Conservation (phyloP, 1,140 invertebrate genomes). For the Brachystomella parvula region DNA sequence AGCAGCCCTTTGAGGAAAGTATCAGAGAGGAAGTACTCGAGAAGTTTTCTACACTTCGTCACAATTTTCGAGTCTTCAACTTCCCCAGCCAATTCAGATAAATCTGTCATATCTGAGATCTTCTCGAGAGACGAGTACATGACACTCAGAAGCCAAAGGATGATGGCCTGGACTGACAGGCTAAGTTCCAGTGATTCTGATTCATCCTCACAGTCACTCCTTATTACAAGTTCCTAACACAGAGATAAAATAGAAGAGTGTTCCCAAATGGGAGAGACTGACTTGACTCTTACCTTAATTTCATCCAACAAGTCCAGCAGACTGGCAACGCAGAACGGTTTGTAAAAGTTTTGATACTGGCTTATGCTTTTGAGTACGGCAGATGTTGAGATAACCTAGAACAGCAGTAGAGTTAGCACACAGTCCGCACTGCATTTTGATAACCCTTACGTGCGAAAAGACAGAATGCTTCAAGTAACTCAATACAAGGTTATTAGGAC, state of each 20-base stretch:
- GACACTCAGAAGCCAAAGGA: conserved; percentile 73
- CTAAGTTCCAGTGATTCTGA: conserved; percentile 71
- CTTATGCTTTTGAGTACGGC: conserved; percentile 78
- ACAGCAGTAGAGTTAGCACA: conserved; percentile 46
- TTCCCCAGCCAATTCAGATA: conserved; percentile 25
- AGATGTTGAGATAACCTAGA: conserved; percentile 74
- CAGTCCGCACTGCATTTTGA: conserved; percentile 73
- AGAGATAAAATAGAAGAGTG: conserved; percentile 11
- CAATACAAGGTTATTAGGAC: conserved; percentile 79
- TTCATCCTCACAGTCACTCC: conserved; percentile 54
- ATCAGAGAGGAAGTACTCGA: conserved; percentile 42
- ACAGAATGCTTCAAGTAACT: conserved; percentile 87
- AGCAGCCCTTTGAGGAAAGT: conserved; percentile 44
- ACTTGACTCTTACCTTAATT: conserved; percentile 55
- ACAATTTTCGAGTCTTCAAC: conserved; percentile 43
- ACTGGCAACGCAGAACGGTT: conserved; percentile 77
- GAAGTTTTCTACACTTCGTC: conserved; percentile 42
- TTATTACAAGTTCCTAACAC: conserved; percentile 48
- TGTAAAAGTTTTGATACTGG: conserved; percentile 79
- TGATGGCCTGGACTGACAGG: conserved; percentile 62
- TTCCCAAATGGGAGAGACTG: not conserved
- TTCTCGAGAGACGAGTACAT: conserved; percentile 54
- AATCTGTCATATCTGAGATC: conserved; percentile 34
- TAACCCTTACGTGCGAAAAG: conserved; percentile 58
- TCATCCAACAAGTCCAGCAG: conserved; percentile 75